Evolutionary conservation across 2,888 invertebrate species (phyloP).

Genomic region (Palloptera scutellata): DNA sequence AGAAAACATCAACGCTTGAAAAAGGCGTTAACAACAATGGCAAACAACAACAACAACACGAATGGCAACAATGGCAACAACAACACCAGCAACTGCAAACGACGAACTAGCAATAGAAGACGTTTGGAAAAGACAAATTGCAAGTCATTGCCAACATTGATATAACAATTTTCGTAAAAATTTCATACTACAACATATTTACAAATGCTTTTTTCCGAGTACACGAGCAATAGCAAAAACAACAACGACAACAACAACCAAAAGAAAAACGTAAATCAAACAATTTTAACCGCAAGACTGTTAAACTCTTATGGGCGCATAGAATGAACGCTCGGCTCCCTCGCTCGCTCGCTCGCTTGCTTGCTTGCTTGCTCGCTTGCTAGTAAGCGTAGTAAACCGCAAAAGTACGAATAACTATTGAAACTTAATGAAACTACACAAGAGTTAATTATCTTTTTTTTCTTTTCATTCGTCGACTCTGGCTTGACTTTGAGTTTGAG

Average conservation of each 20-base stretch:
- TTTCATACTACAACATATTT: background rate
- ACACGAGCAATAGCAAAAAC: no score
- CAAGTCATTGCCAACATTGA: conserved; percentile 32
- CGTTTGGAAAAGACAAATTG: conserved; percentile 26
- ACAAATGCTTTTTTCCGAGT: background rate
- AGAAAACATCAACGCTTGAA: background rate
- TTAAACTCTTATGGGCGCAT: background rate
- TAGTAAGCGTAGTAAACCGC: background rate
- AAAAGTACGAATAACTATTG: no score
- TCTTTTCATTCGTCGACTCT: background rate
- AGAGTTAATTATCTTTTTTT: conserved; percentile 27
- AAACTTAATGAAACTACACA: conserved; percentile 21
- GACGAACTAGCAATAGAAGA: conserved; percentile 12
- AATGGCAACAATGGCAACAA: conserved; percentile 13
- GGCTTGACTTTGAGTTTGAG: background rate
- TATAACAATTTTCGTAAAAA: conserved; percentile 6
- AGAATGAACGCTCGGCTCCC: no score
- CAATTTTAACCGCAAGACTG: conserved; percentile 20
- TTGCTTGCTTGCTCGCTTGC: no score
- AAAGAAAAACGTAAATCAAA: background rate
- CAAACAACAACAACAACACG: background rate
- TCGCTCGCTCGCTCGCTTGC: no score
- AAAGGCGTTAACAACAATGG: conserved; percentile 10
- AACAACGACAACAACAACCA: background rate
- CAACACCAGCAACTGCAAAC: conserved; percentile 5